Conservation (phyloP, 2,888 invertebrate genomes). For the Tupiocoris notatus region DNA sequence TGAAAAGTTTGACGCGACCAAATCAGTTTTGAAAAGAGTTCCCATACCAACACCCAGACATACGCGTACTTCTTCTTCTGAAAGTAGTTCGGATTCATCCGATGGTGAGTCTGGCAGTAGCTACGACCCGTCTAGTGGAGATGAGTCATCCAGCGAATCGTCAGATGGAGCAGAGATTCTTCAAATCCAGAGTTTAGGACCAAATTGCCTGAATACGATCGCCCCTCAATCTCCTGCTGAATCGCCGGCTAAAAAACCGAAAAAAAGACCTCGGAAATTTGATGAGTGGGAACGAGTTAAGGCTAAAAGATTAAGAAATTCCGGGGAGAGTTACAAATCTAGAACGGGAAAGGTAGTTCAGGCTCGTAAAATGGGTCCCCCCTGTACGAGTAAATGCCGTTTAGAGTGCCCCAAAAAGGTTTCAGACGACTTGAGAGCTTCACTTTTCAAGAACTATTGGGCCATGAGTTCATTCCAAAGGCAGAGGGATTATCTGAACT, state of each 20-base stretch:
- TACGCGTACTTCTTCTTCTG: background rate
- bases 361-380: conserved; percentile 11
- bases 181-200: background rate
- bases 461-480: background rate
- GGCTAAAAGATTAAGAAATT: conserved; percentile 16
- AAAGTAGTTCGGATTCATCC: conserved; percentile 6
- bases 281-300: conserved; percentile 34
- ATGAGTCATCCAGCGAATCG: conserved; percentile 10
- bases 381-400: background rate
- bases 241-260: background rate
- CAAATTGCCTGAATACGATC: background rate
- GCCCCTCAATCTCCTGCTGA: background rate
- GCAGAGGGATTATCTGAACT: conserved; percentile 10
- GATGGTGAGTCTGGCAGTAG: conserved; percentile 1
- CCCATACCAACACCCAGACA: background rate
- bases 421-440: conserved; percentile 6
- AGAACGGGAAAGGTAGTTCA: conserved; percentile 5
- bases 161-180: conserved; percentile 1
- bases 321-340: conserved; percentile 5
- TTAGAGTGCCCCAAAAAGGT: conserved; percentile 13
- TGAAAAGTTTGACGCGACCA: background rate
- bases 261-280: conserved; percentile 18
- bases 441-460: conserved; percentile 23
- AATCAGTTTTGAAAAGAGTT: background rate
- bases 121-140: background rate